Evolutionary conservation across 1,140 invertebrate species (phyloP), one percentile per base, ranked within the genome.

Genomic region (Drosophila sp.): DNA sequence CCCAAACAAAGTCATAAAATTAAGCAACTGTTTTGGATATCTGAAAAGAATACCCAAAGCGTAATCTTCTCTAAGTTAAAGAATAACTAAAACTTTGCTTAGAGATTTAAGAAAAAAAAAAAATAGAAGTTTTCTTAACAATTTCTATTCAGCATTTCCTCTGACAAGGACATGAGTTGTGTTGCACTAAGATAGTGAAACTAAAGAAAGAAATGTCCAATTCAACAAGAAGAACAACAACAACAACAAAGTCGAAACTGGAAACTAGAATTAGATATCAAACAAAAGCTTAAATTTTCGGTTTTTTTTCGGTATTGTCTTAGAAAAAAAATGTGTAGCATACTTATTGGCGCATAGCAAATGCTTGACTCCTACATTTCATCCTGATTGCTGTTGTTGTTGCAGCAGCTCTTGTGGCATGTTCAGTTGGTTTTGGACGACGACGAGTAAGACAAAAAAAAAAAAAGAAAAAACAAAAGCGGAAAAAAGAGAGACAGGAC

Each of bases 311-410:
- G 55, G 30, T 35, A 33, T 57, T n/a, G 30, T 25, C 32, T 58
- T 58, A 8, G n/a, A 23, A 23, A 47, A 27, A 50, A 50, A 58
- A 55, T 55, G 60, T 44, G 58, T 75, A 70, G 62, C 50, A 63
- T 70, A 78, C 67, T 80, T 80, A 75, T 78, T 85, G 69, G 57
- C 33, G 57, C 58, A 76, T 29, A 76, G 56, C 6, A 79, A 75
- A 75, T 70, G 57, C 66, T 73, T 57, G 63, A 40, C 62, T 60
- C 47, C 11, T 10, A 40, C 35, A 62, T 23, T 58, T 57, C 32
- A 35, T 33, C 6, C n/a, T 1, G 11, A 56, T 25, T 35, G 58
- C 4, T 68, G 55, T n/a, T 70, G 57, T 29, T 44, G 38, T 44
- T 76, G 44, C 47, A 60, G 41, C 35, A 57, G 25, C 57, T 72